Base-by-base conservation (phyloP, 2,888 invertebrate genomes). In the Trisateles emortualis region DNA sequence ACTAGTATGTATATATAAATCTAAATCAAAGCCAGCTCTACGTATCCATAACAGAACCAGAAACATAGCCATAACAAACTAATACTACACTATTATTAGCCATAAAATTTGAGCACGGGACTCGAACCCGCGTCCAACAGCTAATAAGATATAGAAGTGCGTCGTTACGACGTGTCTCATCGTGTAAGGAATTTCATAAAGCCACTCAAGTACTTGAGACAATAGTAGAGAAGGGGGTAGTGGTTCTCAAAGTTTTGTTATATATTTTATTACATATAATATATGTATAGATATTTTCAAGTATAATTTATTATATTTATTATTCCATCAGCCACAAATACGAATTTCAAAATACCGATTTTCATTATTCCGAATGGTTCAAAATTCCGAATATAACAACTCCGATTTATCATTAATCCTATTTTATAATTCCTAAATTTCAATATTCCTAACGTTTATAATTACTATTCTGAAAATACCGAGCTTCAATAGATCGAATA, bases 131-230 rank as follows among this genome's bases (percentile, higher is more conserved):
- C 17, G 14, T 33, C 29, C 36, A 36, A 39, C 38, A 26, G 57
- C 67, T 63, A 69, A 63, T 72, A 72, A 69, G 59, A 56, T 40
- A 55, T 10, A 33, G 29, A 49, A 47, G 35, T 52, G 46, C 59
- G 64, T 50, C 59, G 63, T 70, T 53, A 53, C 58, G 52, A 53
- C 56, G 30, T 57, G 59, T 52, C 62, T 52, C 36, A 58, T 40
- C 55, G 57, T 60, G 62, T 57, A 47, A 74, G 73, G 74, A 74
- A 76, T 76, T 76, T 76, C 75, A 76, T 76, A 71, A 66, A 62
- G 71, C 69, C 55, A 76, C 69, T 76, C 61, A 67, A 29, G 56
- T 54, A 19, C 36, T 41, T 57, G 53, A 62, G 67, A 69, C 59
- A 50, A 52, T 57, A 38, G 45, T 49, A 33, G 46, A 51, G 22